Evolutionary conservation across 2,797 vertebrate species (phyloP).

Genomic region (Phyllotis vaccarum): DNA sequence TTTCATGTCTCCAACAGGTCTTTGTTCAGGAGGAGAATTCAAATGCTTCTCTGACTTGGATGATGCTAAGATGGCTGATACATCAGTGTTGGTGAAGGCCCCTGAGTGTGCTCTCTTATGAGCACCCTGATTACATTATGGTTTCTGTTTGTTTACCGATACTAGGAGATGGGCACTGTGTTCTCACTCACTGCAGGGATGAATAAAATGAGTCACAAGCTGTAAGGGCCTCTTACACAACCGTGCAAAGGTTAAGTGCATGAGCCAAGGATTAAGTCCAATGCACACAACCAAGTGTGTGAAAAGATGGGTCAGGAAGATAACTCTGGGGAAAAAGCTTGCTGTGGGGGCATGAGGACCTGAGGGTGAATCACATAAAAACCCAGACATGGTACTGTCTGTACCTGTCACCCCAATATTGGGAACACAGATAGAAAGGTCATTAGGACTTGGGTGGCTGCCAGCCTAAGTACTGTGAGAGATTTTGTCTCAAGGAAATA

Average conservation of each 20-base stretch:
- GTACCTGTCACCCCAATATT: not conserved
- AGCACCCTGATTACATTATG: rapidly evolving
- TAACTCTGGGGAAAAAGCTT: not conserved
- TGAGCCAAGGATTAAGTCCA: not conserved
- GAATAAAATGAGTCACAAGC: not conserved
- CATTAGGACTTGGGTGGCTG: not conserved
- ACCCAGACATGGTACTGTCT: too few species aligned
- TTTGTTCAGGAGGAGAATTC: not conserved
- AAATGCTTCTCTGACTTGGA: not conserved
- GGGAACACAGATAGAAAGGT: not conserved
- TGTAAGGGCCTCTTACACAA: not conserved
- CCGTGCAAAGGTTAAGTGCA: not conserved
- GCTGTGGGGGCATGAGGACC: not conserved
- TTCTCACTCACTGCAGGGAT: not conserved
- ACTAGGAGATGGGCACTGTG: not conserved
- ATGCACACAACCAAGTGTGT: not conserved
- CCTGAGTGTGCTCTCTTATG: not conserved
- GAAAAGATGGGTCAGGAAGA: not conserved
- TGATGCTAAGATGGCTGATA: not conserved
- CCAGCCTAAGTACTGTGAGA: not conserved
- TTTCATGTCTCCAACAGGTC: not conserved
- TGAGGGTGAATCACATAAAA: not conserved
- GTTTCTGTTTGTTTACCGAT: not conserved
- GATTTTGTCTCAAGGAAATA: not conserved
- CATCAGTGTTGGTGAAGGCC: not conserved